Percentiles rank a stretch among this genome's conserved stretches.
These are phyloP conservation scores for Catocala sponsa DNA, from an alignment of 2,888 invertebrate genomes.

Conservation along the genomic window DNA sequence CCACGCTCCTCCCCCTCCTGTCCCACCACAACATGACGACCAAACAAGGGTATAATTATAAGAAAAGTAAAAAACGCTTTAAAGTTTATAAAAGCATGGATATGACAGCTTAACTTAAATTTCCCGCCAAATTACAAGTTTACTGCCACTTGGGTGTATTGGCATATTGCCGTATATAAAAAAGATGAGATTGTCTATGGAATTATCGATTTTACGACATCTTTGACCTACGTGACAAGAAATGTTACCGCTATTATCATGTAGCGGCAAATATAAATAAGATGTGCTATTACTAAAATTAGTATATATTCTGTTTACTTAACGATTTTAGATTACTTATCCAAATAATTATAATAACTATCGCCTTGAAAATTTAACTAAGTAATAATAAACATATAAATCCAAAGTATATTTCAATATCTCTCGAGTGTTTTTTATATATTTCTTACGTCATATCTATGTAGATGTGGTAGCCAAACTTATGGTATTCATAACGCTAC, in stretches of 20 bases:
- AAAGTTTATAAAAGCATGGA: conserved; percentile 34
- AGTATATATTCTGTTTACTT: conserved; percentile 10
- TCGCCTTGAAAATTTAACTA: conserved; percentile 21
- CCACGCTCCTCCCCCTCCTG: conserved; percentile 73
- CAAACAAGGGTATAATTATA: conserved; percentile 67
- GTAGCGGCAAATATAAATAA: conserved; percentile 11
- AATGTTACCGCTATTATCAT: conserved; percentile 25
- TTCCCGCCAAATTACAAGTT: conserved; percentile 35
- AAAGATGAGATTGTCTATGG: conserved; percentile 11
- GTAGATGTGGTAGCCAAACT: conserved; percentile 38
- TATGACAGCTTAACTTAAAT: conserved; percentile 35
- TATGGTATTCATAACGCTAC: conserved; percentile 30
- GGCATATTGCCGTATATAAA: conserved; percentile 23
- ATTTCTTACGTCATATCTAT: conserved; percentile 43
- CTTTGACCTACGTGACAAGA: conserved; percentile 25
- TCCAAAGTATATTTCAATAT: conserved; percentile 11
- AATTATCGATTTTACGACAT: conserved; percentile 16
- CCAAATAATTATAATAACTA: conserved; percentile 6
- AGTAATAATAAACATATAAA: not conserved
- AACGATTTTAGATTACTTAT: conserved; percentile 3
- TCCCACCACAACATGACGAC: conserved; percentile 65
- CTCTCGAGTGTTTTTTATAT: conserved; percentile 18
- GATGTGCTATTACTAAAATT: conserved; percentile 1
- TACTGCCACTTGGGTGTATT: conserved; percentile 20
- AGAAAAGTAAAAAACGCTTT: conserved; percentile 25